phyloP scores from a whole-genome alignment of 2,797 vertebrate species.

The Galagoides demidoff region DNA sequence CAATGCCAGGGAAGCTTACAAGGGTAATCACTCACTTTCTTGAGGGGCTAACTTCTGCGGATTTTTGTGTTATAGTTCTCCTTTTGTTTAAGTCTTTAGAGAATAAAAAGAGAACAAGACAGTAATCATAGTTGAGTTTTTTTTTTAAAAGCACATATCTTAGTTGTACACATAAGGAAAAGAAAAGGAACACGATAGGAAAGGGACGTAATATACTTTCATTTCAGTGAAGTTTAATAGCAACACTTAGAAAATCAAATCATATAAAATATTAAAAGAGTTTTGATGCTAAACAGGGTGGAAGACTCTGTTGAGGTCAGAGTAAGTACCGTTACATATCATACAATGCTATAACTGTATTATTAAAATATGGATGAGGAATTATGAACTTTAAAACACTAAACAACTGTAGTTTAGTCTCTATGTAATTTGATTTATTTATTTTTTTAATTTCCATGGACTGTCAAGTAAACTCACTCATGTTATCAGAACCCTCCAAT shows the following conservation, averaged over 20 bases:
- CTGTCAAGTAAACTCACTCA: not conserved
- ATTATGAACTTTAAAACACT: not conserved
- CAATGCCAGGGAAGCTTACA: not conserved
- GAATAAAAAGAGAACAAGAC: not conserved
- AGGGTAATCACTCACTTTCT: not conserved
- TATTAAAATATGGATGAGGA: not conserved
- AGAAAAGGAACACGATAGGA: not conserved
- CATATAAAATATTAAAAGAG: conserved; percentile 52
- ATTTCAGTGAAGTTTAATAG: not conserved
- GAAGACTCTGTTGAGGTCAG: not conserved
- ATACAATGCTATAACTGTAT: not conserved
- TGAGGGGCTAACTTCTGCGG: not conserved
- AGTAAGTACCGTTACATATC: not conserved
- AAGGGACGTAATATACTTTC: not conserved
- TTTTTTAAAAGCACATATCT: not conserved
- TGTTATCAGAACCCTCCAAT: not conserved
- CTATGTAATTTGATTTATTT: not conserved
- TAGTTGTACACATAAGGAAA: not conserved
- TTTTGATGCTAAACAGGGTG: not conserved
- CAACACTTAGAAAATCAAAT: conserved; percentile 25
- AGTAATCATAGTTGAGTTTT: not conserved
- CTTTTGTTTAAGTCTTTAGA: not conserved
- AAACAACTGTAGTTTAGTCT: not conserved
- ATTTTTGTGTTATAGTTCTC: not conserved
- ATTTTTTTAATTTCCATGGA: not conserved